Evolutionary conservation across 2,797 vertebrate species (phyloP), one percentile per base, ranked within the genome.

Genomic region (Rhadinocentrus ornatus): DNA sequence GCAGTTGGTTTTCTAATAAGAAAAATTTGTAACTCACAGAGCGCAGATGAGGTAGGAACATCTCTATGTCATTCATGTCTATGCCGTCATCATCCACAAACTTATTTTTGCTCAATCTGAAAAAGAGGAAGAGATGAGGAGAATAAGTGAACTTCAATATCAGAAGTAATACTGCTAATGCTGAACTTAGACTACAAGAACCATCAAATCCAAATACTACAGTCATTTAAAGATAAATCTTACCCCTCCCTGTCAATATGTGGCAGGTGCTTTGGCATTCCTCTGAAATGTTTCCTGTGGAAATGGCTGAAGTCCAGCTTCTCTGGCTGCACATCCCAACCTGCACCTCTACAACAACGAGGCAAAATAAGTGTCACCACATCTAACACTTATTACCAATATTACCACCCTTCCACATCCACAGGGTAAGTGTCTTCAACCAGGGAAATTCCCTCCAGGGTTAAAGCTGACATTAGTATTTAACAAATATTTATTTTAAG

Each of bases 281-380:
- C 96, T 56, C 95, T 86, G 10, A 91, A 84, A 56, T 95, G 90
- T 88, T 97, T 97, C 80, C 95, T 93, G 87, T 96, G 97, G 81
- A 98, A 97, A 70, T 98, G 97, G 27, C 94, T 96, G 89, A 99
- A 98, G 90, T 99, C 96, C 88, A 99, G 93, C 91, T 99, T 99
- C 89, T 99, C 97, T 3, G 97, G 97, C 87, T 98, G 97, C 78
- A 99, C 93, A 70, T 98, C 97, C 98, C 98, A 99, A 34, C 96
- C 97, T 4, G 96, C 96, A 73, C 97, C 96, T 74, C 97, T 95
- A 37, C 12, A 85, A 75, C 34, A 68, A 12, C 58, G 24, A 59
- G 26, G 66, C 48, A 76, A 12, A 52, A 29, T 35, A 32, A 84
- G 76, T 31, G 29, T 31, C 6, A 31, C 29, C 4, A 31, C 29